Conservation (phyloP, 2,797 vertebrate species). For the Brachyrhaphis roseni region DNA sequence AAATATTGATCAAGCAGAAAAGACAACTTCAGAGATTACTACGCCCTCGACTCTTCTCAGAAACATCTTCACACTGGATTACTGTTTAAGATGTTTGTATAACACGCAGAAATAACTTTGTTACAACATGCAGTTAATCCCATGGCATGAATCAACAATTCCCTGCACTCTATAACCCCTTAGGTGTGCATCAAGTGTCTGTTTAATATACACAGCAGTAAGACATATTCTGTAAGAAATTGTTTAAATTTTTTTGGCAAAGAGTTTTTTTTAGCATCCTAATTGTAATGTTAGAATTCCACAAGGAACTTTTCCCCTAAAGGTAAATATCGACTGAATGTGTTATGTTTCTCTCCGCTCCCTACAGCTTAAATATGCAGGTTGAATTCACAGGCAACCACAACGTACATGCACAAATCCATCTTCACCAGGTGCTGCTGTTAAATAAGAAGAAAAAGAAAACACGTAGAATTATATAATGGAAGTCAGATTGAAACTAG, state of each 20-base stretch:
- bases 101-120: background rate
- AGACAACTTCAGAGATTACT: accelerated
- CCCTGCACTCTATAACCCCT: background rate
- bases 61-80: background rate
- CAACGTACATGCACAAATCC: background rate
- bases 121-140: background rate
- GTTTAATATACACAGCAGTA: background rate
- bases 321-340: background rate
- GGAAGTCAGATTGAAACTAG: background rate
- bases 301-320: background rate
- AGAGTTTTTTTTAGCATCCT: background rate
- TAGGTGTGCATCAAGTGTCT: background rate
- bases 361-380: no score
- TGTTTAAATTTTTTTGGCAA: background rate
- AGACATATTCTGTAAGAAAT: background rate
- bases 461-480: background rate
- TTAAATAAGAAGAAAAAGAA: background rate
- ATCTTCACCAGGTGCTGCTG: background rate
- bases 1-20: background rate
- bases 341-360: background rate
- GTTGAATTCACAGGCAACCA: background rate
- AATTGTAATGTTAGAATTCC: background rate
- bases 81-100: background rate
- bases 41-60: background rate
- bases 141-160: background rate